These are phyloP conservation scores for Ips typographus DNA, from an alignment of 1,140 invertebrate species.

Conservation along the genomic window DNA sequence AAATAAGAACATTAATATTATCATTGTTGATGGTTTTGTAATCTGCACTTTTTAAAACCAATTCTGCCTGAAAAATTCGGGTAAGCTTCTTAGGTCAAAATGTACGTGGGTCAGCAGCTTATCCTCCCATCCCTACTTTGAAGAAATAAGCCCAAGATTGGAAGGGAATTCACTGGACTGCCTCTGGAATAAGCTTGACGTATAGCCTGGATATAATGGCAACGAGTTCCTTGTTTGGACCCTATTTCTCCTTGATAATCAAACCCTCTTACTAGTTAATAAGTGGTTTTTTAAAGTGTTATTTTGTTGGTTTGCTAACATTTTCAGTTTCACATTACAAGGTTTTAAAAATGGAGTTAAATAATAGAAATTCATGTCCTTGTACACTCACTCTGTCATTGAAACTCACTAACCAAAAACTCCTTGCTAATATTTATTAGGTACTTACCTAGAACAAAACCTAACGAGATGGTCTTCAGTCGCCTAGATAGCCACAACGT, in stretches of 20 bases:
- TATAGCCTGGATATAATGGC: conserved; percentile 21
- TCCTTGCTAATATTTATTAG: conserved; percentile 46
- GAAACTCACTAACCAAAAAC: conserved; percentile 38
- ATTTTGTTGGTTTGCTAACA: too few relatives aligned
- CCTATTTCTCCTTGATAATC: not conserved
- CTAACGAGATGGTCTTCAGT: conserved; percentile 31
- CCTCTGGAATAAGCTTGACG: conserved; percentile 33
- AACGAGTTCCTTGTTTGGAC: conserved; percentile 16
- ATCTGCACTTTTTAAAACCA: too few relatives aligned
- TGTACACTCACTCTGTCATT: conserved; percentile 28
- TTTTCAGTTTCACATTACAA: too few relatives aligned
- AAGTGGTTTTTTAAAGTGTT: too few relatives aligned
- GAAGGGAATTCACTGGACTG: conserved; percentile 36
- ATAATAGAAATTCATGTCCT: too few relatives aligned
- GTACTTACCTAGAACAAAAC: conserved; percentile 47
- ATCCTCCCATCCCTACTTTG: conserved; percentile 44
- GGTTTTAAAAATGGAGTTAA: too few relatives aligned
- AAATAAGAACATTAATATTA: too few relatives aligned
- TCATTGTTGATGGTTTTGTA: too few relatives aligned
- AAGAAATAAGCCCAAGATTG: conserved; percentile 47
- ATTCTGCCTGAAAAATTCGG: not conserved
- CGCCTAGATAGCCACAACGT: conserved; percentile 30
- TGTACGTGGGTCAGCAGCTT: conserved; percentile 43
- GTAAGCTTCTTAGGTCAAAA: conserved; percentile 35
- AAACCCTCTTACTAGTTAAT: too few relatives aligned